Conservation (phyloP, 2,797 vertebrate genomes). For the Micromesistius poutassou region DNA sequence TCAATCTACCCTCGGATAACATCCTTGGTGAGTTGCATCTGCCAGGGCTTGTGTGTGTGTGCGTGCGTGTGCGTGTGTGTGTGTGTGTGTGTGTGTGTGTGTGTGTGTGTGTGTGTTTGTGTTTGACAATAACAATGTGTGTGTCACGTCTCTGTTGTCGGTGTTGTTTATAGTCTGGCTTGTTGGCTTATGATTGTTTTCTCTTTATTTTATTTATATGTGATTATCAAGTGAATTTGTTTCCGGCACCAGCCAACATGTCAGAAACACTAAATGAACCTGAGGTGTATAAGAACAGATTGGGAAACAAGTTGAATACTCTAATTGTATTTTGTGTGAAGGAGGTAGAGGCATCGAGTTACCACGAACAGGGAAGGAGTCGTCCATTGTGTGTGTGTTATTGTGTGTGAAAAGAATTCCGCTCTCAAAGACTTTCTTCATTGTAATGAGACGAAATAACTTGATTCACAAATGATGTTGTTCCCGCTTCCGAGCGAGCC, state of each 20-base stretch:
- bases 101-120: neutral
- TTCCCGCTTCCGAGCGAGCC: neutral
- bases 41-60: neutral
- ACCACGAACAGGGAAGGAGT: neutral
- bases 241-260: neutral
- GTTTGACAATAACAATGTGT: neutral
- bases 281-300: neutral
- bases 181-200: neutral
- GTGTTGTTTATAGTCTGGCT: neutral
- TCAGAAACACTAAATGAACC: neutral
- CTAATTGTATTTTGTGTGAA: neutral
- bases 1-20: conserved; percentile 20
- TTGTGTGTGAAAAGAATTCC: neutral
- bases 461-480: neutral
- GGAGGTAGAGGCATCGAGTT: neutral
- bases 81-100: neutral
- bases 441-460: neutral
- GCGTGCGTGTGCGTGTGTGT: neutral
- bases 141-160: neutral
- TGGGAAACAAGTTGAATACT: neutral
- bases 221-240: neutral
- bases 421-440: neutral
- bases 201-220: neutral
- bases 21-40: conserved; percentile 3
- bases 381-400: neutral